These are phyloP conservation scores for Cephus sareptanus DNA, from an alignment of 2,888 invertebrate species.

Conservation along the genomic window DNA sequence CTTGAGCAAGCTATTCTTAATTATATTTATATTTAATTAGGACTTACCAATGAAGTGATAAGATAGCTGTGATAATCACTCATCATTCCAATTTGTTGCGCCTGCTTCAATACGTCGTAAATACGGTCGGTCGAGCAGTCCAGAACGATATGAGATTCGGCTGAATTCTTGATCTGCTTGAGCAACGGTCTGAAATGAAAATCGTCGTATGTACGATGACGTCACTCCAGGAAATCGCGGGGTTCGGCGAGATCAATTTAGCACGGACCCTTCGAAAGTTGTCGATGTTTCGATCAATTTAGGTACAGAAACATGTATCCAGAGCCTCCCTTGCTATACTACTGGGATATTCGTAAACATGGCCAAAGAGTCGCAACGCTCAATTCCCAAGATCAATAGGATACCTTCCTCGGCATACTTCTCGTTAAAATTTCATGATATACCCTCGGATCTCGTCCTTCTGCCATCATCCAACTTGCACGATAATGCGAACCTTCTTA, in stretches of 20 bases:
- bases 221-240: too few relatives aligned
- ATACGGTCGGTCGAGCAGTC: slow-evolving; percentile 91
- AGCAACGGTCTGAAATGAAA: slow-evolving; percentile 77
- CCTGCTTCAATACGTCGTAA: slow-evolving; percentile 88
- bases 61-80: slow-evolving; percentile 95
- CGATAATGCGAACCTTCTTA: slow-evolving; percentile 54
- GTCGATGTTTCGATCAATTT: too few relatives aligned
- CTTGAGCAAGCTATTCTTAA: slow-evolving; percentile 20
- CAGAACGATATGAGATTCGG: slow-evolving; percentile 89
- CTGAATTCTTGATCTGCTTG: slow-evolving; percentile 92
- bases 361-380: background rate
- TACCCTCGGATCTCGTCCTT: slow-evolving; percentile 1
- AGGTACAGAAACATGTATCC: too few relatives aligned
- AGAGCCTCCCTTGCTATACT: too few relatives aligned
- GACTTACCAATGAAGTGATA: slow-evolving; percentile 86
- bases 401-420: slow-evolving; percentile 18
- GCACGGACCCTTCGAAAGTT: too few relatives aligned
- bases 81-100: slow-evolving; percentile 97
- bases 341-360: background rate
- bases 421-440: slow-evolving; percentile 52
- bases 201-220: background rate
- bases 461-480: slow-evolving; percentile 41
- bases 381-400: background rate
- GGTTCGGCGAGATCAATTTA: too few relatives aligned
- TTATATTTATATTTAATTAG: slow-evolving; percentile 34